phyloP scores from a whole-genome alignment of 30 jellyfish, hydroid and myxozoan genomes.

The Aurelia aurita region DNA sequence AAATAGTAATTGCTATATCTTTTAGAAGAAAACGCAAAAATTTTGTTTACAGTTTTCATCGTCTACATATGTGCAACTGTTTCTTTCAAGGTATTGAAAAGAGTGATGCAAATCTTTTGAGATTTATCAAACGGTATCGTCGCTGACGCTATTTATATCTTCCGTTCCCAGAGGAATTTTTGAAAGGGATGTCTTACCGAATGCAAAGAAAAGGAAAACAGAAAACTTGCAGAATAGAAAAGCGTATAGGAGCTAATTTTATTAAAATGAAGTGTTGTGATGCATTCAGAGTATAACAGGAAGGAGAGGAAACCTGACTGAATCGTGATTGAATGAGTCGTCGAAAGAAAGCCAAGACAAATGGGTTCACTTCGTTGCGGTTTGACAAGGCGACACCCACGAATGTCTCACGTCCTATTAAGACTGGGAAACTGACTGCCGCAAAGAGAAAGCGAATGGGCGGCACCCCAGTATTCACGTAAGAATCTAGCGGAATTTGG shows the following conservation, averaged over 20 bases:
- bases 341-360: constrained; percentile 3
- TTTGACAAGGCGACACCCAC: constrained; percentile 68
- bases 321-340: constrained; percentile 27
- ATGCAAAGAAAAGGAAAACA: constrained; percentile 5
- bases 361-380: constrained; percentile 43
- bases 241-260: background rate
- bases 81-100: too few species aligned
- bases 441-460: constrained; percentile 59
- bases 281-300: constrained; percentile 41
- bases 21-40: too few species aligned
- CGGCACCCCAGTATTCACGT: constrained; percentile 20
- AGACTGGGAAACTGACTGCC: constrained; percentile 48
- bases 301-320: constrained; percentile 30
- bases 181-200: constrained; percentile 18
- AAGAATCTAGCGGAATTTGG: constrained; percentile 2
- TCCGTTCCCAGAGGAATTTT: constrained; percentile 9
- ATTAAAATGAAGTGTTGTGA: constrained; percentile 16
- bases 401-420: constrained; percentile 59
- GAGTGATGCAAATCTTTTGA: too few species aligned
- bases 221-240: background rate
- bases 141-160: constrained; percentile 8
- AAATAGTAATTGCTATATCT: too few species aligned
- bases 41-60: too few species aligned
- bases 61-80: too few species aligned
- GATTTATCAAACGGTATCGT: background rate